Conservation (phyloP, 2,888 invertebrate species). For the Chrysopilus asiliformis region DNA sequence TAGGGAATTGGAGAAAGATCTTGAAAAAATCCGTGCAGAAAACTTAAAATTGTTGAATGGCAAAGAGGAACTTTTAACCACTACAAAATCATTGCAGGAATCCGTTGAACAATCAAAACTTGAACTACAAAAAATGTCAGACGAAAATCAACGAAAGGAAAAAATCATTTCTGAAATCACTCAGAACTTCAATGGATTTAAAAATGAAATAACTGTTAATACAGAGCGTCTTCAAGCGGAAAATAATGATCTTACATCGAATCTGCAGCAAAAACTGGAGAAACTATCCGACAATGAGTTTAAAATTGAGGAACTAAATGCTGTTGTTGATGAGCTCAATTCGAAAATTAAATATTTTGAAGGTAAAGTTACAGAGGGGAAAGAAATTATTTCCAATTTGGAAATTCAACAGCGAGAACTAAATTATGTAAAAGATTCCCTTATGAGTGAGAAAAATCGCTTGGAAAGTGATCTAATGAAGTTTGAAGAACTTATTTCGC, state of each 20-base stretch:
- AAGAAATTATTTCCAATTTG: not conserved
- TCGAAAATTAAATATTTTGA: not conserved
- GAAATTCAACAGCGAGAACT: too few species aligned
- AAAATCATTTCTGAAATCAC: not conserved
- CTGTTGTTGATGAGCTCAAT: not conserved
- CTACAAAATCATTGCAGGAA: not conserved
- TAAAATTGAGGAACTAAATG: not conserved
- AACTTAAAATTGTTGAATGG: not conserved
- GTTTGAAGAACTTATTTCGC: too few species aligned
- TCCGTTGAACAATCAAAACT: not conserved
- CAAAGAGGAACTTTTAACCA: not conserved
- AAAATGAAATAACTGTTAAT: not conserved
- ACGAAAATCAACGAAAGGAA: too few species aligned
- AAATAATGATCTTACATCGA: not conserved
- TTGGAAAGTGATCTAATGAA: too few species aligned
- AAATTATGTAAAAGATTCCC: too few species aligned
- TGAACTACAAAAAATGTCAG: not conserved
- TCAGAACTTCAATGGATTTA: not conserved
- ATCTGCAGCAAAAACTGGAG: constrained; percentile 2
- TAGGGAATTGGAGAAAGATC: too few species aligned
- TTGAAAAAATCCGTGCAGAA: not conserved
- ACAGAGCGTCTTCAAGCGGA: not conserved
- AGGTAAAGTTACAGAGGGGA: not conserved
- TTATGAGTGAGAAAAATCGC: too few species aligned
- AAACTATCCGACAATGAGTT: not conserved